Evolutionary conservation across 2,888 invertebrate genomes (phyloP).

Genomic region (Deilephila porcellus): DNA sequence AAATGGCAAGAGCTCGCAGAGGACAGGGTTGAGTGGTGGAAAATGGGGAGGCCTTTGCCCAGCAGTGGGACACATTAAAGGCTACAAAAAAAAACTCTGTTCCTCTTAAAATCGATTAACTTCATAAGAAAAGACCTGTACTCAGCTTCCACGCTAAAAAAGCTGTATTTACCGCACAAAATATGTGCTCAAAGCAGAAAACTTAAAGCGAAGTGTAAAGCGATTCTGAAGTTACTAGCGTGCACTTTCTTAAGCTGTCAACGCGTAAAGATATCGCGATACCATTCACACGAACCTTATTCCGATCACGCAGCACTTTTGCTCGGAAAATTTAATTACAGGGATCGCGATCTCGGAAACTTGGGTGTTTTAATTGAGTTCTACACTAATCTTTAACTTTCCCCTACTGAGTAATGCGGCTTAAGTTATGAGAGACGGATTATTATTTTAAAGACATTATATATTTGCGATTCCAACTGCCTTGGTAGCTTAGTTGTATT

Average conservation of each 20-base stretch:
- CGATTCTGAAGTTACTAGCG: not conserved
- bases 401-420: conserved; percentile 47
- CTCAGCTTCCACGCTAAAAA: not conserved
- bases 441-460: not conserved
- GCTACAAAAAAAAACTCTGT: too few species aligned
- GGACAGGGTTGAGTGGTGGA: too few species aligned
- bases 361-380: conserved; percentile 78
- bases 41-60: too few species aligned
- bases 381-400: conserved; percentile 73
- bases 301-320: conserved; percentile 74
- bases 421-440: conserved; percentile 41
- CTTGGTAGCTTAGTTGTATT: too few species aligned
- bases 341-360: conserved; percentile 70
- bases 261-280: conserved; percentile 39
- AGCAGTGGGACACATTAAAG: too few species aligned
- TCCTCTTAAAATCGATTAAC: too few species aligned
- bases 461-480: too few species aligned
- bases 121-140: too few species aligned
- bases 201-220: not conserved
- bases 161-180: not conserved
- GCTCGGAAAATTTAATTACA: conserved; percentile 76
- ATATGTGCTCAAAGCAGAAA: not conserved
- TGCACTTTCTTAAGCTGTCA: conserved; percentile 22
- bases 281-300: conserved; percentile 48
- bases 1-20: too few species aligned